Conservation (phyloP, 2,113 vertebrate genomes). For the Thunnus maccoyii region DNA sequence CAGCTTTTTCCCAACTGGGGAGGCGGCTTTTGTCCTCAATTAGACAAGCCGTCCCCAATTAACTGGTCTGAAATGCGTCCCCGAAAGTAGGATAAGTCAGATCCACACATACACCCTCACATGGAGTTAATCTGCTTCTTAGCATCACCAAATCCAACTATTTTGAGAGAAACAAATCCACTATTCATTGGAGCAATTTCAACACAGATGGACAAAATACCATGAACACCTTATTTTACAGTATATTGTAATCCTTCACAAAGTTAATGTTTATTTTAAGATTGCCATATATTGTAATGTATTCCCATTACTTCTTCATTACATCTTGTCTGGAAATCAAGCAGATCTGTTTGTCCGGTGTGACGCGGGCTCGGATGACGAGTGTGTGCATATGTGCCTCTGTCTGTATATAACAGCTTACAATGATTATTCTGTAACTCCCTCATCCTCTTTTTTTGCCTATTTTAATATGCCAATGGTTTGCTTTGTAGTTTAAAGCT, state of each 20-base stretch:
- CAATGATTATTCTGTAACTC: conserved; percentile 3
- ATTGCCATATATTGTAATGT: background rate
- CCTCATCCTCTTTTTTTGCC: conserved; percentile 27
- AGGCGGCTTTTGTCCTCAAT: too few species aligned
- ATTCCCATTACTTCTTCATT: conserved; percentile 9
- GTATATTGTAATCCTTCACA: background rate
- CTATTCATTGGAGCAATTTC: conserved; percentile 59
- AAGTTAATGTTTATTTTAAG: conserved; percentile 23
- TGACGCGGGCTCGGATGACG: conserved; percentile 38
- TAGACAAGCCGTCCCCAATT: too few species aligned
- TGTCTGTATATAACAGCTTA: conserved; percentile 34
- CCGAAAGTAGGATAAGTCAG: too few species aligned
- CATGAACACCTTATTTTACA: background rate
- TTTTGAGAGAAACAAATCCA: conserved; percentile 65
- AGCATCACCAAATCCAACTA: conserved; percentile 67
- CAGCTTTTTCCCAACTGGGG: too few species aligned
- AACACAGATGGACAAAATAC: conserved; percentile 33
- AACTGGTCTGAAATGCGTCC: too few species aligned
- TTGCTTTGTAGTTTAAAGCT: conserved; percentile 9
- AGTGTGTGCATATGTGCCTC: conserved; percentile 31
- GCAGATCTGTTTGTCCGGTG: conserved; percentile 45
- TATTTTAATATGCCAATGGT: conserved; percentile 20
- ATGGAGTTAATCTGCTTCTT: conserved; percentile 67
- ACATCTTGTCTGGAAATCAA: conserved; percentile 40
- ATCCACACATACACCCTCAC: conserved; percentile 7